Base-by-base conservation (phyloP, 2,888 invertebrate species). In the Pachydiplax longipennis region DNA sequence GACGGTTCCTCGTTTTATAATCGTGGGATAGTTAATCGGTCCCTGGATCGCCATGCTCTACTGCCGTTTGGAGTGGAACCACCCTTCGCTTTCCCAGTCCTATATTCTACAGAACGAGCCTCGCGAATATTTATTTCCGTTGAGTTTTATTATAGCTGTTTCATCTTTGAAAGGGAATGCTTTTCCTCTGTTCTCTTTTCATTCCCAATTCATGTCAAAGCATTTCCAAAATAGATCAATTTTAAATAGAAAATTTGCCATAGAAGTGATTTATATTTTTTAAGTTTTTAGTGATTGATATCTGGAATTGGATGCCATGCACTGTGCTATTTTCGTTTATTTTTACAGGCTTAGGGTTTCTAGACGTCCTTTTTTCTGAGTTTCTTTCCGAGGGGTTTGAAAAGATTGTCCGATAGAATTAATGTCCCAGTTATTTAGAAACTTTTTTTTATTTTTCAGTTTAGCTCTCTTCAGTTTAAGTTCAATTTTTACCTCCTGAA, bases 161-260 rank as follows among this genome's bases (percentile, higher is more conserved):
- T 83, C 58, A 83, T 58, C 83, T 61, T 58, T 61, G 83, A 83
- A 83, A 83, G 83, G 83, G 83, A 25, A 53, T 53, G 1, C 58
- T 83, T 35, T 83, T 22, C n/a, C 35, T 44, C 58, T 58, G 35
- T 35, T 35, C 12, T 83, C 31, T 15, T 31, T 2, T 31, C 35
- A 10, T 80, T 18, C 35, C 81, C 35, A 10, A 37, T 18, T 22
- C 81, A 6, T 53, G 53, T 61, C 53, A 61, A 83, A 83, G 48
- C 83, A 31, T 37, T 37, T 58, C 83, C 83, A 58, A 58, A 83
- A 83, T 83, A 83, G 83, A 83, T 83, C 53, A 83, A 83, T 83
- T 58, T 83, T 31, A 58, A 58, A 83, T 35, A 25, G 83, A 83
- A 35, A 35, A 53, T 31, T 58, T 22, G 83, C 83, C 35, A 25